Conservation (phyloP, 2,797 vertebrate genomes). For the Acipenser ruthenus region DNA sequence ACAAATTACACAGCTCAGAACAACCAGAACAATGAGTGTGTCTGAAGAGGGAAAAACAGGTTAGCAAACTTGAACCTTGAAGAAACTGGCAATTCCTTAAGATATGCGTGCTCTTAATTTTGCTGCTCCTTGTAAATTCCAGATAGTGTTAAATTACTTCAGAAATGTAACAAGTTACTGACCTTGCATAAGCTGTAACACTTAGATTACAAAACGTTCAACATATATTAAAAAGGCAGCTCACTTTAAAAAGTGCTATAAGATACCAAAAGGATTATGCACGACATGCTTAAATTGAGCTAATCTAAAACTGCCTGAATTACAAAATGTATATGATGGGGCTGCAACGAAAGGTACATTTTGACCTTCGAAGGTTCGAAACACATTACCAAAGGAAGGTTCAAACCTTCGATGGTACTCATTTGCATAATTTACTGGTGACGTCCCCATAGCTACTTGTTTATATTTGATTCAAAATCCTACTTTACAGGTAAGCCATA, state of each 20-base stretch:
- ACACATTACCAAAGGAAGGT: too few relatives aligned
- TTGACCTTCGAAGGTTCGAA: too few relatives aligned
- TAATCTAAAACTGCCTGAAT: neutral
- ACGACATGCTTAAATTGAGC: neutral
- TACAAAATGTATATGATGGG: too few relatives aligned
- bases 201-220: constrained; percentile 25
- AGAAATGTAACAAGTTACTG: constrained; percentile 38
- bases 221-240: neutral
- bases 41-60: neutral
- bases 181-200: constrained; percentile 30
- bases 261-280: constrained; percentile 1
- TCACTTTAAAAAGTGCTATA: neutral
- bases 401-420: too few relatives aligned
- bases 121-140: constrained; percentile 16
- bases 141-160: constrained; percentile 19
- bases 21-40: neutral
- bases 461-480: too few relatives aligned
- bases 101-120: too few relatives aligned
- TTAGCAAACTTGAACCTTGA: too few relatives aligned
- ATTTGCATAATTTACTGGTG: too few relatives aligned
- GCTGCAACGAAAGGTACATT: too few relatives aligned
- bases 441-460: too few relatives aligned
- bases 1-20: constrained; percentile 34
- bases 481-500: too few relatives aligned
- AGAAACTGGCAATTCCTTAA: too few relatives aligned